Evolutionary conservation across 2,113 vertebrate genomes (phyloP), one percentile per base, ranked within the genome.

Genomic region (Nanger granti): DNA sequence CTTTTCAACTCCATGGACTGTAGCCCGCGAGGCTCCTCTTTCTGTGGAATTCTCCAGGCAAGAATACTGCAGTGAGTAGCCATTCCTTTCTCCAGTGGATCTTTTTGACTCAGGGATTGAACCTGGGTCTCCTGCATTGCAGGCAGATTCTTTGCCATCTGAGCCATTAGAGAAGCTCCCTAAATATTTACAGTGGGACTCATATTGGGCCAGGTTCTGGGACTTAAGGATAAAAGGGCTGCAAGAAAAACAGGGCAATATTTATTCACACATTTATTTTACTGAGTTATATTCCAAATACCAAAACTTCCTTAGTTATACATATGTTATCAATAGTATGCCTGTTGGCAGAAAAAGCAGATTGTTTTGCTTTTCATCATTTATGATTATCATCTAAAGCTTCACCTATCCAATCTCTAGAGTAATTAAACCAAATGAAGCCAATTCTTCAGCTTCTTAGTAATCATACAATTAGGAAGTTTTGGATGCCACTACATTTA

Each of bases 281-380:
- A 49, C 82, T 94, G 62, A 96, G 44, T 92, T 94, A 73, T 60
- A 87, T 62, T 79, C 69, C 86, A 96, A 88, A 92, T 90, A 52
- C 11, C 73, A 28, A 93, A 88, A 79, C 20, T 91, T 62, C 29
- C 49, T 95, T 37, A 93, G n/a, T 17, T 93, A 49, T 13, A 44
- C 11, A 14, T 11, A 44, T 31, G 47, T 47, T 82, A 49, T 69
- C 55, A 90, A 93, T 1, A 86, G 31, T 44, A 90, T 37, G 0
- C 47, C 34, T 13, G 5, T 31, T 69, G 60, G 10, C 8, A 12
- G 22, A 34, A 52, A 91, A 57, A 90, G n/a, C 22, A 91, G 79
- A 34, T 69, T 3, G 94, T 49, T 84, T 92, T 62, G 54, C 52
- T 94, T 96, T 89, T 91, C 57, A 82, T 62, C 10, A 44, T 49